Conservation (phyloP, 2,797 vertebrate species). For the Mastacembelus armatus region DNA sequence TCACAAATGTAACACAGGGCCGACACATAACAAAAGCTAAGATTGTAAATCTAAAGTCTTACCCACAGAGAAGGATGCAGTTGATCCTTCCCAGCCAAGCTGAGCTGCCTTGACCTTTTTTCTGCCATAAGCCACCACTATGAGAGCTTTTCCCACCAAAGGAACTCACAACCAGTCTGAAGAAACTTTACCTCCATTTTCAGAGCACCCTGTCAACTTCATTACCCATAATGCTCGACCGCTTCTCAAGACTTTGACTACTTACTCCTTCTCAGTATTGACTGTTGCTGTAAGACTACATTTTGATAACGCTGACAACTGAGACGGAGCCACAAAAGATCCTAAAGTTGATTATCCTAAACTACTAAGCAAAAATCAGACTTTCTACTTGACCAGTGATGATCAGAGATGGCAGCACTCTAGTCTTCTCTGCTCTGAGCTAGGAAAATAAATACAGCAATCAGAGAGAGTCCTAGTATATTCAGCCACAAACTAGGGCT, state of each 20-base stretch:
- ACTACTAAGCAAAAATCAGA: conserved; percentile 15
- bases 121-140: conserved; percentile 72
- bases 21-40: background rate
- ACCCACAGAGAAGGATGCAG: conserved; percentile 83
- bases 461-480: conserved; percentile 72
- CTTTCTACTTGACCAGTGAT: conserved; percentile 23
- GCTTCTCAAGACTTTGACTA: conserved; percentile 3
- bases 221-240: conserved; percentile 41
- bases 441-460: conserved; percentile 40
- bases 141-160: conserved; percentile 5
- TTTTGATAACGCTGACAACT: conserved; percentile 31
- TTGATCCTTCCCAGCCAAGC: conserved; percentile 57
- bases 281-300: conserved; percentile 33
- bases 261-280: background rate
- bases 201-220: conserved; percentile 35
- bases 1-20: no score
- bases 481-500: conserved; percentile 65
- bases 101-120: conserved; percentile 62
- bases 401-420: conserved; percentile 35
- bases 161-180: conserved; percentile 24
- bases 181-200: conserved; percentile 44
- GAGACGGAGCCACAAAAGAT: background rate
- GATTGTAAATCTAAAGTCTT: conserved; percentile 60
- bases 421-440: conserved; percentile 46
- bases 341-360: background rate